phyloP scores from a whole-genome alignment of 2,113 vertebrate species.

The Chunga burmeisteri region DNA sequence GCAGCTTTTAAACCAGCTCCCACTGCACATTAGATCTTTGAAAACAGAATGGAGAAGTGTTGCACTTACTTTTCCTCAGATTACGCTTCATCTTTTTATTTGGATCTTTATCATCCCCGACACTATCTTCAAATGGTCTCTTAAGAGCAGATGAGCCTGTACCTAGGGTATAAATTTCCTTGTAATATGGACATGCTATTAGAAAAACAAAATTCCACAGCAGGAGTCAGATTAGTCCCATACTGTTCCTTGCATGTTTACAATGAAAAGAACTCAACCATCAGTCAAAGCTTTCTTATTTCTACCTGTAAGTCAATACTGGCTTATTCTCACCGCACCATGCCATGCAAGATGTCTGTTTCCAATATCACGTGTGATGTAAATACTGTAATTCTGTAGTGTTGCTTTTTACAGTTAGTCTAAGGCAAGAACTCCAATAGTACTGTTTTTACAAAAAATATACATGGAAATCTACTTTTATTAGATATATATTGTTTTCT shows the following conservation, averaged over 20 bases:
- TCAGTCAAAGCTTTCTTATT: not conserved
- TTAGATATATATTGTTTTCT: not conserved
- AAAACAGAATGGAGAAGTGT: not conserved
- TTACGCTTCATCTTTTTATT: constrained; percentile 99
- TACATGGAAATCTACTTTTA: not conserved
- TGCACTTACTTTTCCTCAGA: constrained; percentile 89
- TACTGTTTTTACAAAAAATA: not conserved
- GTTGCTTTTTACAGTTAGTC: not conserved
- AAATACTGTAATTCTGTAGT: not conserved
- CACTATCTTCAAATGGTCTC: constrained; percentile 93
- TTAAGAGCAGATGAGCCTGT: constrained; percentile 85
- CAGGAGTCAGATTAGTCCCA: constrained; percentile 7
- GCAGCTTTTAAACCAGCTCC: not conserved
- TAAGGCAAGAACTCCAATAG: not conserved
- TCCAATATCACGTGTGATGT: rapidly evolving
- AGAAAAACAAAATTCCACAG: constrained; percentile 19
- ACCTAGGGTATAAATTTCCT: constrained; percentile 62
- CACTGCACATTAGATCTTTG: not conserved
- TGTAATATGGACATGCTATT: not conserved
- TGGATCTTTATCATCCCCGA: constrained; percentile 94
- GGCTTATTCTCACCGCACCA: not conserved
- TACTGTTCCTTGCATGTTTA: not conserved
- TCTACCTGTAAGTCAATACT: not conserved
- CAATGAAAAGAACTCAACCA: not conserved
- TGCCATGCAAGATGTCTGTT: not conserved